Conservation (phyloP, 92 coral and sea anemone species). For the Porites cylindrica region DNA sequence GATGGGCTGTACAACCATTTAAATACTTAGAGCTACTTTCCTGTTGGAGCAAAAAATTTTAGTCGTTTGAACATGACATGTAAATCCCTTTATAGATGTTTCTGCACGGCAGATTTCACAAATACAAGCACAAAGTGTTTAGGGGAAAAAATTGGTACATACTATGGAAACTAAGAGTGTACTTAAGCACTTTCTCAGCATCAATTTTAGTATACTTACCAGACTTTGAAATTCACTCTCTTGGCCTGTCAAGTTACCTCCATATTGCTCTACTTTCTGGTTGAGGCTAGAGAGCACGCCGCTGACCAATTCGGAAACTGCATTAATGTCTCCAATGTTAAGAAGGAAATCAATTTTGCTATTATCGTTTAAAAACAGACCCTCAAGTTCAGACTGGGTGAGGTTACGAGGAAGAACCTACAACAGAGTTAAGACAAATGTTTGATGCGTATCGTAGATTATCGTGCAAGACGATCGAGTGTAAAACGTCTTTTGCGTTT, state of each 20-base stretch:
- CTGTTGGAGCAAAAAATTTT: too few relatives aligned
- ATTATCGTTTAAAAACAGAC: constrained; percentile 28
- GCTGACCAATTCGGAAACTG: constrained; percentile 71
- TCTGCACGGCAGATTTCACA: too few relatives aligned
- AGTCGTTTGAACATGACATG: too few relatives aligned
- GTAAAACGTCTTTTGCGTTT: too few relatives aligned
- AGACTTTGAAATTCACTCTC: constrained; percentile 22
- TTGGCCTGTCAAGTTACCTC: neutral
- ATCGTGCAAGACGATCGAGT: too few relatives aligned
- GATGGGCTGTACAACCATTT: too few relatives aligned
- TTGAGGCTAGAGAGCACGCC: constrained; percentile 63
- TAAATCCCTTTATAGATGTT: too few relatives aligned
- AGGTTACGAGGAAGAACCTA: constrained; percentile 59
- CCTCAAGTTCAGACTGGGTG: constrained; percentile 11
- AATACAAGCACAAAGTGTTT: too few relatives aligned
- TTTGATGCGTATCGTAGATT: neutral
- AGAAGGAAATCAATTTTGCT: constrained; percentile 62
- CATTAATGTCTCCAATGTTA: constrained; percentile 63
- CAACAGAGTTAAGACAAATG: neutral
- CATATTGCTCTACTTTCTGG: constrained; percentile 31
- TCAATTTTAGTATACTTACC: neutral
- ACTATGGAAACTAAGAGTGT: too few relatives aligned
- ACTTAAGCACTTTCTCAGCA: too few relatives aligned
- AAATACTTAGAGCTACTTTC: too few relatives aligned
- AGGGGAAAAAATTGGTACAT: too few relatives aligned